Evolutionary conservation across 2,113 vertebrate species (phyloP), one percentile per base, ranked within the genome.

Genomic region (Forbesichthys agassizii): DNA sequence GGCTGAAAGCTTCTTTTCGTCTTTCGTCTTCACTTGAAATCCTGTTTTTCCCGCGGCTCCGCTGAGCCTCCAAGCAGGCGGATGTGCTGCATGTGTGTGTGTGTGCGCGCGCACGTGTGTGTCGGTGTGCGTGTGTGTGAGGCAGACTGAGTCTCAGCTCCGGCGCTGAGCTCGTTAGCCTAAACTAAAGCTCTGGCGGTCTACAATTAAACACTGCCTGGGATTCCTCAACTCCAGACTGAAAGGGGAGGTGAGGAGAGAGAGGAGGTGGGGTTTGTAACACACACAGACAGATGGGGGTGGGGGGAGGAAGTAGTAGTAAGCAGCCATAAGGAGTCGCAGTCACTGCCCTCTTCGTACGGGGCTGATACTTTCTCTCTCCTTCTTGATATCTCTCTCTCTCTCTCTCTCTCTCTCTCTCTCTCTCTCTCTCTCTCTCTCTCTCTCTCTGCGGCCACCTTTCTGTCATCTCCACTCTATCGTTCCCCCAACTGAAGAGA

Each of bases 161-260:
- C 52, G 57, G 69, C 66, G 69, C 88, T 76, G 73, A 79, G 74
- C 81, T 87, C 82, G 84, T 89, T 85, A 84, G 81, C 46, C 82
- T 69, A 66, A 84, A 56, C 80, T 80, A 68, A 79, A 87, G 87
- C 71, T 77, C 80, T 82, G 84, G 86, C 85, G 83, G 88, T 80
- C 90, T 81, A 85, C 89, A 93, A 92, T 93, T 92, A 92, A 92
- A 92, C 62, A 71, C 87, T 90, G 92, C 86, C 88, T 90, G 89
- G 88, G 91, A 92, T 88, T 92, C 90, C 83, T 91, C 73, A 71
- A 88, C 82, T 81, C 68, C 66, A 85, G 78, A 80, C 70, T 66
- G 82, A 77, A 74, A 75, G 78, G 80, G 71, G 78, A 82, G 79
- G 76, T 54, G 72, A 80, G 73, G 82, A 81, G 81, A 81, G 82